Conservation (phyloP, 2,888 invertebrate species). For the Melanchra persicariae region DNA sequence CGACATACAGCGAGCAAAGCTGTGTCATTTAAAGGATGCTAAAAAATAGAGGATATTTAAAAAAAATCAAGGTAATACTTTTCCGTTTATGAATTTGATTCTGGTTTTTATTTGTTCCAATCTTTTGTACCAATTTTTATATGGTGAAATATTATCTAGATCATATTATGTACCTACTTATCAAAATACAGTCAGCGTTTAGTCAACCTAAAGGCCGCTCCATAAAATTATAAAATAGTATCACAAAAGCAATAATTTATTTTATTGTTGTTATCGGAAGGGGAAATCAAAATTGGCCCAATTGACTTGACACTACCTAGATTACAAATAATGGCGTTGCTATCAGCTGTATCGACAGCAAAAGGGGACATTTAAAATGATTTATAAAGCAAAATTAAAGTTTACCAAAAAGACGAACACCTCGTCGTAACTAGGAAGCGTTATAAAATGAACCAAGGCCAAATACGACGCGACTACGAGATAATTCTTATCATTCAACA, state of each 20-base stretch:
- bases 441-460: constrained; percentile 74
- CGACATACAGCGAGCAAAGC: neutral
- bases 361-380: constrained; percentile 26
- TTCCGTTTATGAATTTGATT: constrained; percentile 40
- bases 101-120: constrained; percentile 23
- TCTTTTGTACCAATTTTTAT: neutral
- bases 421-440: constrained; percentile 75
- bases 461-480: constrained; percentile 71
- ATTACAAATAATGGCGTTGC: constrained; percentile 2
- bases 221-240: constrained; percentile 19
- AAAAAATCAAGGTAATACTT: constrained; percentile 47
- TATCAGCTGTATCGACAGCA: constrained; percentile 9
- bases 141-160: neutral
- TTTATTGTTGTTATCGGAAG: constrained; percentile 11
- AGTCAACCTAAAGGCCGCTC: neutral
- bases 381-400: constrained; percentile 23
- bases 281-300: constrained; percentile 28
- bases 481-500: constrained; percentile 78
- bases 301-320: constrained; percentile 10
- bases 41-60: constrained; percentile 38
- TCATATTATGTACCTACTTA: neutral
- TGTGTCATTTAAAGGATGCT: constrained; percentile 33
- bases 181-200: neutral
- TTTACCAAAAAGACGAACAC: constrained; percentile 57
- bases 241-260: neutral